Conservation (phyloP, 2,888 invertebrate genomes). For the Eristalis pertinax region DNA sequence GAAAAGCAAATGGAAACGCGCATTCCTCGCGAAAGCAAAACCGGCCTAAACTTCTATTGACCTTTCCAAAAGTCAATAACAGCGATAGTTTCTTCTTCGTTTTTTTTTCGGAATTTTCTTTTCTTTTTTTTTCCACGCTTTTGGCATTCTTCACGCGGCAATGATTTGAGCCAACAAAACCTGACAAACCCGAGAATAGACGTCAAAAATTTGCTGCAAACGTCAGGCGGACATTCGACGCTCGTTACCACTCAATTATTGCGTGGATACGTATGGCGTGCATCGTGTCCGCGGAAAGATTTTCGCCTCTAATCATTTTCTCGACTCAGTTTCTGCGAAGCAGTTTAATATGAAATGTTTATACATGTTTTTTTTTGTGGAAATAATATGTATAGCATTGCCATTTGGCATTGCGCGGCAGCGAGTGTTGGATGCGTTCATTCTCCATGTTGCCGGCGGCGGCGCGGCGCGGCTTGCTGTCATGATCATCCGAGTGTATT, state of each 20-base stretch:
- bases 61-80: constrained; percentile 52
- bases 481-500: too few species aligned
- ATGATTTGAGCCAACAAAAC: constrained; percentile 20
- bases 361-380: too few species aligned
- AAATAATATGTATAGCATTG: background rate
- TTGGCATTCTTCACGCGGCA: background rate
- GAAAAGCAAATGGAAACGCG: background rate
- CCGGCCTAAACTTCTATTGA: constrained; percentile 40
- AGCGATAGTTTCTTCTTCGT: background rate
- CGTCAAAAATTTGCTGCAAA: background rate
- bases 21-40: constrained; percentile 5
- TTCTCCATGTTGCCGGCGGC: background rate
- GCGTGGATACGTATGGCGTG: background rate
- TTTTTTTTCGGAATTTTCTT: background rate
- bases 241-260: background rate
- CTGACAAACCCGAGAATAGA: background rate
- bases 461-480: too few species aligned
- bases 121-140: constrained; percentile 11
- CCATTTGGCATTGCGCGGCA: background rate
- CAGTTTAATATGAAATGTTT: background rate
- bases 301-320: background rate
- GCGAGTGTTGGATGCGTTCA: background rate
- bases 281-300: background rate
- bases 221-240: background rate
- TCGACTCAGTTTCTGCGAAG: background rate